phyloP scores from a whole-genome alignment of 1,140 invertebrate genomes.

The Yoshiicerus persimilis region DNA sequence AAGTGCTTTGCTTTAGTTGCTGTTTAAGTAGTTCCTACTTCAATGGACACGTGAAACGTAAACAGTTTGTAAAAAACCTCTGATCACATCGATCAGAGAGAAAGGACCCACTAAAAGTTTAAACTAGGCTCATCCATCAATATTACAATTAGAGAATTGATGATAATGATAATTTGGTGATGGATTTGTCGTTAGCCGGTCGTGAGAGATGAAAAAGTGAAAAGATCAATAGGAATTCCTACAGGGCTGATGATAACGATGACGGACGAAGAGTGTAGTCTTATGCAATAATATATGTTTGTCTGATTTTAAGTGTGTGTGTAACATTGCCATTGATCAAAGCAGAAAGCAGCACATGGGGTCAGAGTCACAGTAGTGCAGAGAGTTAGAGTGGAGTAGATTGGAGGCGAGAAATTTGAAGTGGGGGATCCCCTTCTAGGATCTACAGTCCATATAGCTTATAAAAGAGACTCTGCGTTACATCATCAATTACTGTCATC shows the following conservation, averaged over 20 bases:
- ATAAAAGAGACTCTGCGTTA: neutral
- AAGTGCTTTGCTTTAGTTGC: neutral
- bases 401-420: constrained; percentile 1
- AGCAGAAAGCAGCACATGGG: neutral
- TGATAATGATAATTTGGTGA: neutral
- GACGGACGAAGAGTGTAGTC: neutral
- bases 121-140: constrained; percentile 9
- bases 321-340: neutral
- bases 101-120: neutral
- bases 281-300: neutral
- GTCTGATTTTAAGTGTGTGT: neutral
- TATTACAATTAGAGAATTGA: neutral
- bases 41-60: neutral
- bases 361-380: neutral
- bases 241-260: neutral
- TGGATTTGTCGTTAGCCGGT: neutral
- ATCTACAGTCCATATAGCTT: neutral
- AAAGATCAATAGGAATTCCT: neutral
- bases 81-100: neutral
- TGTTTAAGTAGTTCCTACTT: neutral
- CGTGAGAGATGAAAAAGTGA: neutral
- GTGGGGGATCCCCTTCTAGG: neutral
- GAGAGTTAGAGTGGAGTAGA: neutral
- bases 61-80: neutral
- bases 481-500: constrained; percentile 47